Evolutionary conservation across 2,113 vertebrate genomes (phyloP).

Genomic region (Orthochromis malagaraziensis): DNA sequence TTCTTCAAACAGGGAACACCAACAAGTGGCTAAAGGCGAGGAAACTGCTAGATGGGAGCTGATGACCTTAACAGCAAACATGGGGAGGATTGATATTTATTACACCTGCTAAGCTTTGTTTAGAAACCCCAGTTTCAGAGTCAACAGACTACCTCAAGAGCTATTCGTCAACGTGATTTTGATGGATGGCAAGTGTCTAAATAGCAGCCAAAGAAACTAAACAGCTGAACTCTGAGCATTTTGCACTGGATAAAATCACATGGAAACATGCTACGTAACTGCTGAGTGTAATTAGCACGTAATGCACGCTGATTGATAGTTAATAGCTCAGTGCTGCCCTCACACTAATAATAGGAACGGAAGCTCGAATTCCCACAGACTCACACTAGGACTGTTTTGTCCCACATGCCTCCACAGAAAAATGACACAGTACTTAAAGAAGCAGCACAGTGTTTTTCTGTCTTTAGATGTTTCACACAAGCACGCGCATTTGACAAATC

Average conservation of each 20-base stretch:
- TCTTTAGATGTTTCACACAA: neutral
- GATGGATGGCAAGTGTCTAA: neutral
- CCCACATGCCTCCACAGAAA: neutral
- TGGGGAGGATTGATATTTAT: neutral
- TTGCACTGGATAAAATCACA: neutral
- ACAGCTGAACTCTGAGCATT: neutral
- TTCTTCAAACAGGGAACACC: neutral
- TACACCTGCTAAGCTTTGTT: neutral
- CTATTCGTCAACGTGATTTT: neutral
- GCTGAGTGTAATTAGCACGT: neutral
- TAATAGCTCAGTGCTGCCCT: neutral
- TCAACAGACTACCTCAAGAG: neutral
- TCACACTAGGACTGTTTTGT: neutral
- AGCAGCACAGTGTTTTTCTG: neutral
- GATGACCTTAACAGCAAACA: neutral
- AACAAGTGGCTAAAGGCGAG: neutral
- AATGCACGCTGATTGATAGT: constrained; percentile 28
- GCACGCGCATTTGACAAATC: neutral
- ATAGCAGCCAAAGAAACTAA: neutral
- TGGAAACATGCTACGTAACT: neutral
- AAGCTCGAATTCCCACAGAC: neutral
- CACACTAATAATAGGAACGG: neutral
- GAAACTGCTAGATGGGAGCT: neutral
- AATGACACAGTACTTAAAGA: neutral
- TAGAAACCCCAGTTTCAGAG: neutral